Evolutionary conservation across 23 tunicate species (phyloP).

Genomic region (Diplosoma virens): DNA sequence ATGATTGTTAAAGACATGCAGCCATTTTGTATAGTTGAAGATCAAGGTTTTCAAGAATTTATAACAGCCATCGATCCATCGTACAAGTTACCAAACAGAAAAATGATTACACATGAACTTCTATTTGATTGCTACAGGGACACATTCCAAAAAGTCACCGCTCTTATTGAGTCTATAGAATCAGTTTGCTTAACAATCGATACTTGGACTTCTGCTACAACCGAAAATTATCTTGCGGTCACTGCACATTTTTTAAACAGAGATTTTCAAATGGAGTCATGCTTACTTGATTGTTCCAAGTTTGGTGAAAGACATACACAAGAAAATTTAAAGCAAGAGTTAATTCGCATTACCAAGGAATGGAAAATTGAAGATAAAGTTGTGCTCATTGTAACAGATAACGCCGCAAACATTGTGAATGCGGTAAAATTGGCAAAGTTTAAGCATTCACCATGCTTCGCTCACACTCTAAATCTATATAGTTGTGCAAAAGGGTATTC

Average conservation of each 20-base stretch:
- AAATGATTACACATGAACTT: neutral
- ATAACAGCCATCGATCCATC: neutral
- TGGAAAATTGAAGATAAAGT: constrained; percentile 2
- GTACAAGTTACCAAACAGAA: neutral
- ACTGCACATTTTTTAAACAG: neutral
- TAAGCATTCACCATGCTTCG: neutral
- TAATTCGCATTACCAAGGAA: neutral
- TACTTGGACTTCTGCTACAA: neutral
- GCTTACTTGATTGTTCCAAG: constrained; percentile 2
- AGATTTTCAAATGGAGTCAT: neutral
- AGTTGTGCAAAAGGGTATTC: neutral
- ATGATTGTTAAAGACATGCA: constrained; percentile 1
- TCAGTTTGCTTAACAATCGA: neutral
- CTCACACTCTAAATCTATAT: constrained; percentile 4
- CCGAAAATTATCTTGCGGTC: constrained; percentile 2
- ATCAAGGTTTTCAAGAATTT: neutral
- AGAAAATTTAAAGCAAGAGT: neutral
- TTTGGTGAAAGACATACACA: neutral
- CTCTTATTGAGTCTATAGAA: neutral
- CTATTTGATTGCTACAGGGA: neutral
- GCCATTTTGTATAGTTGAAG: neutral
- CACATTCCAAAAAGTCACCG: neutral
- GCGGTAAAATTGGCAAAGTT: neutral
- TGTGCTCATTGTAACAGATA: constrained; percentile 1
- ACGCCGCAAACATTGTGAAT: neutral